Conservation (phyloP, 2,797 vertebrate species). For the Cossypha niveicapilla region DNA sequence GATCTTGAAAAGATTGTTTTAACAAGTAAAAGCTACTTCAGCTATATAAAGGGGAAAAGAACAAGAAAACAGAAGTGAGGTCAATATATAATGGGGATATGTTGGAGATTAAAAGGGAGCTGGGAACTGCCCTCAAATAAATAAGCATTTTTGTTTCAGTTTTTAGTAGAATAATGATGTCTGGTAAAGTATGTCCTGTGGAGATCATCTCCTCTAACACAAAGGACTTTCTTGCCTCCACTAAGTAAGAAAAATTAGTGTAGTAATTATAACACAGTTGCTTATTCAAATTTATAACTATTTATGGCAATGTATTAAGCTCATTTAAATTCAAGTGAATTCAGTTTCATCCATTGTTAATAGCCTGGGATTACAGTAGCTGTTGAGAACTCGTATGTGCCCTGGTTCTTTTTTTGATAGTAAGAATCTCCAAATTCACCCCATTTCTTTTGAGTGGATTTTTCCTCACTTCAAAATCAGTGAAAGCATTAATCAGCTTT, state of each 20-base stretch:
- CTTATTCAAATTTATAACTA: conserved; percentile 23
- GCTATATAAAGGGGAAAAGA: background rate
- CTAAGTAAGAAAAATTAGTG: background rate
- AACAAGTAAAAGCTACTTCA: background rate
- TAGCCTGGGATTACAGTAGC: background rate
- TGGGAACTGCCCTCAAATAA: background rate
- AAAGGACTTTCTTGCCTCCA: background rate
- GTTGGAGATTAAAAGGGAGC: background rate
- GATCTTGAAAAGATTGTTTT: background rate
- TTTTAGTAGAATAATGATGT: background rate
- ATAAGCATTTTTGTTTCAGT: background rate
- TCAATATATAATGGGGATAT: background rate
- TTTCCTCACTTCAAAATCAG: conserved; percentile 7
- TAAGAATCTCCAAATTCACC: background rate
- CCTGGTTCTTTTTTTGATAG: background rate
- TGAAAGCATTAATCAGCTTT: conserved; percentile 32
- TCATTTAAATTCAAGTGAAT: conserved; percentile 16
- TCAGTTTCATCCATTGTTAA: background rate
- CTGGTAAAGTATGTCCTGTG: background rate
- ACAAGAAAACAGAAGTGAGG: background rate
- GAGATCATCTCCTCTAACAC: background rate
- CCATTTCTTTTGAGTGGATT: background rate
- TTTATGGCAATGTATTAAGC: conserved; percentile 5
- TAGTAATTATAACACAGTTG: background rate
- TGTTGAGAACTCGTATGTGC: background rate